Percentiles rank a stretch among this genome's conserved stretches.
Conservation (phyloP, 2,888 invertebrate genomes). For the Euplexia lucipara region DNA sequence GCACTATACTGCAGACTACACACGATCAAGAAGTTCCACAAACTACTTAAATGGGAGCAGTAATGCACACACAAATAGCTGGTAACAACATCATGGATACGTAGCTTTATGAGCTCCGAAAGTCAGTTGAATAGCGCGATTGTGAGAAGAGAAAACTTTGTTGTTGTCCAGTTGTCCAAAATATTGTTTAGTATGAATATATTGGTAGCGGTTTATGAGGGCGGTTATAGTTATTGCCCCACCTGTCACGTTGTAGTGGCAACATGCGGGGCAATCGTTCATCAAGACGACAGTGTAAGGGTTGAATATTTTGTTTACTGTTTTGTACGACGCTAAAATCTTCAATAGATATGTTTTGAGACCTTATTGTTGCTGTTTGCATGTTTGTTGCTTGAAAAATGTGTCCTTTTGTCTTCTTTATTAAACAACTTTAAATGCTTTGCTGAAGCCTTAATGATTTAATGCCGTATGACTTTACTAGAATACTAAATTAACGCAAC, state of each 20-base stretch:
- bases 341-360: no score
- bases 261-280: slow-evolving; percentile 27
- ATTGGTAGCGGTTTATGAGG: slow-evolving; percentile 40
- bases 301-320: not conserved
- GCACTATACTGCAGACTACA: slow-evolving; percentile 34
- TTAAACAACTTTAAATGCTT: no score
- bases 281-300: slow-evolving; percentile 13
- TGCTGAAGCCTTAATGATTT: no score
- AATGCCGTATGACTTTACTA: no score
- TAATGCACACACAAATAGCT: slow-evolving; percentile 59
- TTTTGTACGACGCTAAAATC: not conserved
- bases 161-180: slow-evolving; percentile 29
- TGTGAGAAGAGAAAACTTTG: slow-evolving; percentile 41
- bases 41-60: slow-evolving; percentile 63
- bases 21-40: slow-evolving; percentile 53
- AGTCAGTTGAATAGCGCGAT: slow-evolving; percentile 23
- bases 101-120: slow-evolving; percentile 44
- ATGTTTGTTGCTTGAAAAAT: no score
- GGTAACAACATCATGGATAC: slow-evolving; percentile 49
- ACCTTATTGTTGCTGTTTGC: no score
- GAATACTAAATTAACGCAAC: no score
- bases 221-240: slow-evolving; percentile 31
- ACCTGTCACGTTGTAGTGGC: slow-evolving; percentile 25
- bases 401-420: no score
- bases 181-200: slow-evolving; percentile 49